phyloP scores from a whole-genome alignment of 2,888 invertebrate species.

The Xanthia togata region DNA sequence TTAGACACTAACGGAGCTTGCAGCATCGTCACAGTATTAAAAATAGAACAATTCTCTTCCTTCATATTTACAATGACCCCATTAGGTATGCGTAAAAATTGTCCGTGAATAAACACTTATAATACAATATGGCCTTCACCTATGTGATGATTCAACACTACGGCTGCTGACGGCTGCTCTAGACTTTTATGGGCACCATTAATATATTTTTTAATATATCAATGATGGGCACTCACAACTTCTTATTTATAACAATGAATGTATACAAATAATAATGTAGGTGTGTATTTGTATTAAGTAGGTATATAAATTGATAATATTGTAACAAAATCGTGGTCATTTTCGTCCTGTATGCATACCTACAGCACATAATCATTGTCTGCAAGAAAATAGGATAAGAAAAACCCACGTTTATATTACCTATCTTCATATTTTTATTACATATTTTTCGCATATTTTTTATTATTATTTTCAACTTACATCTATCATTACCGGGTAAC shows the following conservation, averaged over 20 bases:
- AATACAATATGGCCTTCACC: slow-evolving; percentile 59
- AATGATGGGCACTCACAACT: slow-evolving; percentile 56
- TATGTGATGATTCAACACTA: slow-evolving; percentile 67
- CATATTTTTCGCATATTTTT: not conserved
- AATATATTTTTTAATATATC: too few species aligned
- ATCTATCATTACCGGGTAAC: too few species aligned
- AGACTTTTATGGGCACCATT: slow-evolving; percentile 62
- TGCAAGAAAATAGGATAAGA: not conserved
- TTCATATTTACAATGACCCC: slow-evolving; percentile 6
- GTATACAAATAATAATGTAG: slow-evolving; percentile 13
- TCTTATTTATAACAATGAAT: slow-evolving; percentile 44
- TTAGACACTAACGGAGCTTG: too few species aligned
- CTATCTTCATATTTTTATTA: too few species aligned
- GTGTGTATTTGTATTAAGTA: slow-evolving; percentile 3
- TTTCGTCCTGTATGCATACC: not conserved
- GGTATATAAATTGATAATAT: not conserved
- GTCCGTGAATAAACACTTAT: not conserved
- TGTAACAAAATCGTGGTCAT: slow-evolving; percentile 7
- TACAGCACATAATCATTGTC: not conserved
- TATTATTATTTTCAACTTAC: too few species aligned
- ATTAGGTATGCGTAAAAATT: slow-evolving; percentile 1
- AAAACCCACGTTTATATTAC: not conserved
- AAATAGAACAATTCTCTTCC: not conserved
- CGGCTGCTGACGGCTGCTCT: slow-evolving; percentile 38
- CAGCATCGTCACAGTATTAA: too few species aligned